Evolutionary conservation across 2,888 invertebrate genomes (phyloP).

Genomic region (Listrodromus nycthemerus): DNA sequence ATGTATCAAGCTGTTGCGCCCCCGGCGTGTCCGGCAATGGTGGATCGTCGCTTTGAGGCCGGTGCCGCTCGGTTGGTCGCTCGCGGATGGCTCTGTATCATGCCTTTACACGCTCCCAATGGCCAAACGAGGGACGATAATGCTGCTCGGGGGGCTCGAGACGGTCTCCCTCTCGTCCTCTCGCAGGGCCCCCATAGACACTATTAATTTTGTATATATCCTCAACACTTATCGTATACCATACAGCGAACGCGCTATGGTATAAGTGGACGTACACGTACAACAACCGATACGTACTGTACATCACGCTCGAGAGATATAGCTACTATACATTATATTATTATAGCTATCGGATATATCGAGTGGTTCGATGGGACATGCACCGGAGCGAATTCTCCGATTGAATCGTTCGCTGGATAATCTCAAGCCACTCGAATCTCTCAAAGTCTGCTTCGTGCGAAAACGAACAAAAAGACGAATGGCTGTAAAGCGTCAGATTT

Average conservation of each 20-base stretch:
- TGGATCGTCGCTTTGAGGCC: conserved; percentile 82
- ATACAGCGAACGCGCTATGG: conserved; percentile 37
- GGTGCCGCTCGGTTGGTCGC: conserved; percentile 72
- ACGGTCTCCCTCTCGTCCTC: conserved; percentile 72
- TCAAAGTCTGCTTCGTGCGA: background rate
- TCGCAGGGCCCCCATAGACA: conserved; percentile 80
- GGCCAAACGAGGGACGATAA: conserved; percentile 83
- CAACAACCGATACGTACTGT: conserved; percentile 52
- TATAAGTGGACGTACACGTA: conserved; percentile 16
- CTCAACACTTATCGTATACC: conserved; percentile 70
- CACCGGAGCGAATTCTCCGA: conserved; percentile 58
- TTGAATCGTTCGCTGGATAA: conserved; percentile 65
- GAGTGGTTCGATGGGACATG: conserved; percentile 55
- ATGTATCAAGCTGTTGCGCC: conserved; percentile 84
- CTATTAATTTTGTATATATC: conserved; percentile 82
- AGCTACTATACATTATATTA: conserved; percentile 59
- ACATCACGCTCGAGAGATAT: conserved; percentile 60
- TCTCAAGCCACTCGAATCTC: conserved; percentile 35
- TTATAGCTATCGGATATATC: conserved; percentile 64
- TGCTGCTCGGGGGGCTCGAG: conserved; percentile 68
- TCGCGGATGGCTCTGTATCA: conserved; percentile 79
- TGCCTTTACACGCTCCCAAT: conserved; percentile 82
- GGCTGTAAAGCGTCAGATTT: background rate
- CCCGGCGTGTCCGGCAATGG: conserved; percentile 83
- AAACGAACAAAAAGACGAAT: background rate